Conservation (phyloP, 1,140 invertebrate species). For the Stenopsyche tienmushanensis region DNA sequence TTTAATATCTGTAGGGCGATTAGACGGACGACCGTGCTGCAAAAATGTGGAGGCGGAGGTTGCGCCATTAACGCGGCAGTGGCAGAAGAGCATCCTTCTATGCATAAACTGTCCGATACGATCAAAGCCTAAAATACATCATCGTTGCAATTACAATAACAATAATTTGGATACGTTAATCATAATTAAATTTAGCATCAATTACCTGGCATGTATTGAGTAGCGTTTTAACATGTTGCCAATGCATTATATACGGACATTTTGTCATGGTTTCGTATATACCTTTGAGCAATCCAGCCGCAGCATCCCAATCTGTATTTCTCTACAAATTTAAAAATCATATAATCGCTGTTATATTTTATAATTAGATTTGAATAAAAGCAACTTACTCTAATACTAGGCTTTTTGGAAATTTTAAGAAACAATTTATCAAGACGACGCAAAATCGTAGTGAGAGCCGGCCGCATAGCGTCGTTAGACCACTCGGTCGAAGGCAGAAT, state of each 20-base stretch:
- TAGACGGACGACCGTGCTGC: constrained; percentile 91
- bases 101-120: constrained; percentile 67
- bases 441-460: constrained; percentile 88
- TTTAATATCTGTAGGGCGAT: constrained; percentile 93
- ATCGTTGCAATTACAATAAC: constrained; percentile 30
- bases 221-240: constrained; percentile 92
- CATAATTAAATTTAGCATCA: constrained; percentile 11
- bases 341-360: constrained; percentile 17
- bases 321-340: constrained; percentile 58
- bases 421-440: constrained; percentile 96
- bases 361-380: constrained; percentile 10
- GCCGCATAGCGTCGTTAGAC: constrained; percentile 91
- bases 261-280: constrained; percentile 91
- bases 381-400: constrained; percentile 74
- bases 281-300: constrained; percentile 89
- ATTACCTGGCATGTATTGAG: constrained; percentile 77
- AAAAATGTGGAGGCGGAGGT: constrained; percentile 90
- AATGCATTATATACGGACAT: constrained; percentile 94
- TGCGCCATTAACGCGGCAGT: constrained; percentile 79
- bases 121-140: constrained; percentile 68
- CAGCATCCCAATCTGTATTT: constrained; percentile 95
- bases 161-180: constrained; percentile 17
- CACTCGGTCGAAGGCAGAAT: constrained; percentile 95
- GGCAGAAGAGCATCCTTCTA: constrained; percentile 72
- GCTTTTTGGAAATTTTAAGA: constrained; percentile 95